Evolutionary conservation across 1,140 invertebrate species (phyloP).

Genomic region (Aphelinus certus): DNA sequence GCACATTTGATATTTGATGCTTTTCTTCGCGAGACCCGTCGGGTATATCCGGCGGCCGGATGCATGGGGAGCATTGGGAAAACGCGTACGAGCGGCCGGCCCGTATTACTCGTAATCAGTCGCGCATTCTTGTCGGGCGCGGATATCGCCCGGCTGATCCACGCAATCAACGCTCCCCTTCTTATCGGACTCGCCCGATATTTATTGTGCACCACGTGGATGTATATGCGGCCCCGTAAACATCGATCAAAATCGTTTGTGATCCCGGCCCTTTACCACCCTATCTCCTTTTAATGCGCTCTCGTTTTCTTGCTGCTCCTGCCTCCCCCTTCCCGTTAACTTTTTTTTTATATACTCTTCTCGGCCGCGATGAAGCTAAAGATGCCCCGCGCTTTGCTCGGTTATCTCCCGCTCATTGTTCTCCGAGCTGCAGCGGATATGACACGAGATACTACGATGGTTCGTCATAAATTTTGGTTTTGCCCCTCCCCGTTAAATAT

Average conservation of each 20-base stretch:
- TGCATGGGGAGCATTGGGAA: too few relatives aligned
- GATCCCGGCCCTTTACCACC: conserved; percentile 26
- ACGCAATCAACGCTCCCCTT: conserved; percentile 2
- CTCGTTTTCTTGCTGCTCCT: neutral
- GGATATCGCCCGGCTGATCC: neutral
- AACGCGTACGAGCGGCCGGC: conserved; percentile 4
- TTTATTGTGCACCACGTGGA: conserved; percentile 1
- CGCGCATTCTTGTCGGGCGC: neutral
- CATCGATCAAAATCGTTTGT: conserved; percentile 46
- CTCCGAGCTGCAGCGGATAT: too few relatives aligned
- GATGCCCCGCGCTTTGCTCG: too few relatives aligned
- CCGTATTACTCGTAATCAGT: conserved; percentile 29
- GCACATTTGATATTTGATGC: too few relatives aligned
- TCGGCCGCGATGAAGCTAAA: too few relatives aligned
- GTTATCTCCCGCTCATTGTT: too few relatives aligned
- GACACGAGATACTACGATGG: too few relatives aligned
- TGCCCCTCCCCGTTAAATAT: too few relatives aligned
- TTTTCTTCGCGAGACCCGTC: too few relatives aligned
- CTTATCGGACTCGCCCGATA: conserved; percentile 7
- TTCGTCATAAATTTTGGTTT: too few relatives aligned
- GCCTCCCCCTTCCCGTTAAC: neutral
- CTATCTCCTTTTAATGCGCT: neutral
- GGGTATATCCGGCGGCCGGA: too few relatives aligned
- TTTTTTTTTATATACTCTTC: too few relatives aligned
- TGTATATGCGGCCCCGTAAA: conserved; percentile 34